phyloP scores from a whole-genome alignment of 2,888 invertebrate genomes.

The Muschampia plurimacula region DNA sequence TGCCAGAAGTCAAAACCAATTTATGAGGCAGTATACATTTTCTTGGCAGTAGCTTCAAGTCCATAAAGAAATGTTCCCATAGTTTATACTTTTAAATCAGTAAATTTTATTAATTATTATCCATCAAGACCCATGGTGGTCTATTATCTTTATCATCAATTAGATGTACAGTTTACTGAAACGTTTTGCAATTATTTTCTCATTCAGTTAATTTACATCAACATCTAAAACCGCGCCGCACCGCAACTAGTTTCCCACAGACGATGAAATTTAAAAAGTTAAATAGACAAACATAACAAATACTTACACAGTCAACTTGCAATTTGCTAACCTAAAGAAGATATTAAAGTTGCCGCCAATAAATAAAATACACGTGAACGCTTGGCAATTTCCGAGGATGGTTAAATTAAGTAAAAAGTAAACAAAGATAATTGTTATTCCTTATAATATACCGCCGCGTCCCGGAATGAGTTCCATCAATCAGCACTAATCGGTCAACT shows the following conservation, averaged over 20 bases:
- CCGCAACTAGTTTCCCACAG: constrained; percentile 12
- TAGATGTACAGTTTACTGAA: background rate
- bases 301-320: constrained; percentile 19
- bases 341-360: constrained; percentile 34
- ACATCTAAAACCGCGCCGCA: background rate
- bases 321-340: constrained; percentile 38
- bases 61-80: too few relatives aligned
- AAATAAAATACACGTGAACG: constrained; percentile 22
- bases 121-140: too few relatives aligned
- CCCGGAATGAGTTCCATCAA: constrained; percentile 18
- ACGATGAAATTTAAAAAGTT: constrained; percentile 22
- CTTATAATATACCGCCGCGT: constrained; percentile 22
- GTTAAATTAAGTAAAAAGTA: constrained; percentile 29
- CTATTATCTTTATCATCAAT: too few relatives aligned
- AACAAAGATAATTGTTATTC: constrained; percentile 33
- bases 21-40: too few relatives aligned
- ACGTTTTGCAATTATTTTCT: background rate
- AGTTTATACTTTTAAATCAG: too few relatives aligned
- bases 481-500: constrained; percentile 25
- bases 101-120: too few relatives aligned
- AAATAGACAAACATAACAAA: constrained; percentile 22
- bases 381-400: background rate
- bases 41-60: too few relatives aligned
- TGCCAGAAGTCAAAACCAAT: too few relatives aligned
- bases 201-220: background rate